phyloP scores from a whole-genome alignment of 1,140 invertebrate species.

The Pinna nobilis region DNA sequence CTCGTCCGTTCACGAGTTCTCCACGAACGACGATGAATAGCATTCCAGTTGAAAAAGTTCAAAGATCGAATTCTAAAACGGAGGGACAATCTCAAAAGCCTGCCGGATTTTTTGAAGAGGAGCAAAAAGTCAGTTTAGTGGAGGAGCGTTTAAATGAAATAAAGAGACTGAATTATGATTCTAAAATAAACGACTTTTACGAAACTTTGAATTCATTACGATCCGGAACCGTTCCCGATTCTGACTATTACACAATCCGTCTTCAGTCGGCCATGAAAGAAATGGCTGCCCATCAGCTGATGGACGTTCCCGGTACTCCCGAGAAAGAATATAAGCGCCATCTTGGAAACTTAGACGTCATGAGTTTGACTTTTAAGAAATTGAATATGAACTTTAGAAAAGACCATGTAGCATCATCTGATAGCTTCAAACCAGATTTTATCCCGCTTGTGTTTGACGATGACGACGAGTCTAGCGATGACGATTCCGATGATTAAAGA shows the following conservation, averaged over 20 bases:
- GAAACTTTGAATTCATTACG: conserved; percentile 29
- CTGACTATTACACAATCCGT: conserved; percentile 49
- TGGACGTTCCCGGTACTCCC: conserved; percentile 42
- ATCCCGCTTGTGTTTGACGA: not conserved
- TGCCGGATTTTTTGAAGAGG: conserved; percentile 44
- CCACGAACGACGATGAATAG: not conserved
- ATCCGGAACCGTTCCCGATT: conserved; percentile 18
- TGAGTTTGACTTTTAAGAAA: conserved; percentile 46
- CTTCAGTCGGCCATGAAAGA: conserved; percentile 27
- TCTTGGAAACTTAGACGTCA: conserved; percentile 41
- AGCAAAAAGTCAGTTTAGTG: conserved; percentile 37
- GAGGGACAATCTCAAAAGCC: conserved; percentile 15
- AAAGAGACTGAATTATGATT: conserved; percentile 27
- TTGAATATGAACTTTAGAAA: conserved; percentile 38
- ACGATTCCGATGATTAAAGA: conserved; percentile 5
- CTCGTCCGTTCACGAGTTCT: not conserved
- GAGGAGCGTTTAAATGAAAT: conserved; percentile 41
- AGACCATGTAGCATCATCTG: conserved; percentile 17
- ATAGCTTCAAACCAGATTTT: conserved; percentile 11
- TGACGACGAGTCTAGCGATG: conserved; percentile 16
- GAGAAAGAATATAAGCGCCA: conserved; percentile 43
- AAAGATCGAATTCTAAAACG: not conserved
- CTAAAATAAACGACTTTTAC: conserved; percentile 36
- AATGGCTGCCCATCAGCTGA: not conserved
- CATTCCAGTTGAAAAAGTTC: not conserved